Evolutionary conservation across 2,888 invertebrate genomes (phyloP).

Genomic region (Agriotes lineatus): DNA sequence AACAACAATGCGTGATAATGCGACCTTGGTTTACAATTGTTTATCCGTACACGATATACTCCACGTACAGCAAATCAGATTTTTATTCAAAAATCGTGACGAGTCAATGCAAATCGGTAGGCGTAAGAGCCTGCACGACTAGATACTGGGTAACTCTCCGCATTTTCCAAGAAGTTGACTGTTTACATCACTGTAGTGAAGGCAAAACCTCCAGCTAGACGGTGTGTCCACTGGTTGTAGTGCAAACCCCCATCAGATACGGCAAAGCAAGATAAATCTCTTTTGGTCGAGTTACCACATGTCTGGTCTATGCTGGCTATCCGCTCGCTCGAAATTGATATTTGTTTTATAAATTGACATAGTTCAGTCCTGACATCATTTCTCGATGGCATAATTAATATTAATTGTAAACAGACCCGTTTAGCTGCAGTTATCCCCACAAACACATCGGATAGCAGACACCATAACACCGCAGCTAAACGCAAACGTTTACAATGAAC

Average conservation of each 20-base stretch:
- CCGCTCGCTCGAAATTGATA: conserved; percentile 18
- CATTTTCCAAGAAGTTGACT: conserved; percentile 13
- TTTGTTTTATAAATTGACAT: conserved; percentile 19
- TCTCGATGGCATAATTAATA: neutral
- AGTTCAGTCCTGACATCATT: conserved; percentile 23
- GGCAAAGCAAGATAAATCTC: conserved; percentile 10
- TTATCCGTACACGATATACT: neutral
- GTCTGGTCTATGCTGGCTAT: neutral
- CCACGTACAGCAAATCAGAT: neutral
- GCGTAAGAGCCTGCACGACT: neutral
- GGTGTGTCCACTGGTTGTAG: conserved; percentile 8
- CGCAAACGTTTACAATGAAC: too few relatives aligned
- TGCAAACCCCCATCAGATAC: conserved; percentile 17
- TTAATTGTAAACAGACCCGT: neutral
- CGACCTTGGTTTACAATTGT: neutral
- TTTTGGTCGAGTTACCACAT: neutral
- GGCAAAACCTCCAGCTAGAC: conserved; percentile 15
- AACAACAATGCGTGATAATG: conserved; percentile 6
- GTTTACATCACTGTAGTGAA: conserved; percentile 11
- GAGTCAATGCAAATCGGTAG: neutral
- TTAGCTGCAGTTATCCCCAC: conserved; percentile 1
- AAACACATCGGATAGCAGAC: too few relatives aligned
- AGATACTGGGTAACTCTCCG: conserved; percentile 12
- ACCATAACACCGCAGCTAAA: too few relatives aligned
- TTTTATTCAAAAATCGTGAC: conserved; percentile 1